These are phyloP conservation scores for Ommatoiulus sabulosus DNA, from an alignment of 2,888 invertebrate genomes.

Conservation along the genomic window DNA sequence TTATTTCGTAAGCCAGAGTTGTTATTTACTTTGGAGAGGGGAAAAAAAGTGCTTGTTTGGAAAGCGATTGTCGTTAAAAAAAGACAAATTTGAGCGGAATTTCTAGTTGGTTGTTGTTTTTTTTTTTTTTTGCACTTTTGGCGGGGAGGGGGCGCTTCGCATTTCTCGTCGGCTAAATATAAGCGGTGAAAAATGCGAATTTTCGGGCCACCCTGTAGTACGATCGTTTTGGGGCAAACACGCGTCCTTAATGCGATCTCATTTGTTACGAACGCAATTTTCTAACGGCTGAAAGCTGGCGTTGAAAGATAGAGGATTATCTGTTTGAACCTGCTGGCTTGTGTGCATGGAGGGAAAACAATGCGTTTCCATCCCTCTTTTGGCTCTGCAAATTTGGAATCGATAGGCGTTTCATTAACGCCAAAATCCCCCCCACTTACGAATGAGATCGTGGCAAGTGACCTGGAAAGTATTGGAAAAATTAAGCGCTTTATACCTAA, in stretches of 20 bases:
- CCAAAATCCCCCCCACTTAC: background rate
- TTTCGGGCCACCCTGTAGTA: background rate
- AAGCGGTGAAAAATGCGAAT: background rate
- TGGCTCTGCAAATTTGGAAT: background rate
- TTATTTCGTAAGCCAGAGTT: no score
- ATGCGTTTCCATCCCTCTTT: background rate
- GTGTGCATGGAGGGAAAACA: background rate
- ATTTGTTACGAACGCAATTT: conserved; percentile 2
- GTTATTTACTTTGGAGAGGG: background rate
- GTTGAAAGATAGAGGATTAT: conserved; percentile 28
- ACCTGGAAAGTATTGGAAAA: conserved; percentile 33
- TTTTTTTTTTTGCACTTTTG: background rate
- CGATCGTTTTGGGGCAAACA: conserved; percentile 27
- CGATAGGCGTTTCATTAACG: background rate
- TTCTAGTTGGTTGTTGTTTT: background rate
- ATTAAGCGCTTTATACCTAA: background rate
- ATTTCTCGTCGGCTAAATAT: background rate
- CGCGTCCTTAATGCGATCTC: conserved; percentile 1
- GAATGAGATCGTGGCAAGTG: background rate
- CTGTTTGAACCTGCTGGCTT: background rate
- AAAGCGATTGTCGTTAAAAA: background rate
- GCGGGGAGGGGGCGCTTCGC: background rate
- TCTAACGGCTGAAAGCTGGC: background rate
- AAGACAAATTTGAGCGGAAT: conserved; percentile 13
- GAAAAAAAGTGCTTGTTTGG: background rate